These are phyloP conservation scores for Hydrozoanthus gracilis DNA, from an alignment of 92 coral and sea anemone genomes.

Conservation along the genomic window DNA sequence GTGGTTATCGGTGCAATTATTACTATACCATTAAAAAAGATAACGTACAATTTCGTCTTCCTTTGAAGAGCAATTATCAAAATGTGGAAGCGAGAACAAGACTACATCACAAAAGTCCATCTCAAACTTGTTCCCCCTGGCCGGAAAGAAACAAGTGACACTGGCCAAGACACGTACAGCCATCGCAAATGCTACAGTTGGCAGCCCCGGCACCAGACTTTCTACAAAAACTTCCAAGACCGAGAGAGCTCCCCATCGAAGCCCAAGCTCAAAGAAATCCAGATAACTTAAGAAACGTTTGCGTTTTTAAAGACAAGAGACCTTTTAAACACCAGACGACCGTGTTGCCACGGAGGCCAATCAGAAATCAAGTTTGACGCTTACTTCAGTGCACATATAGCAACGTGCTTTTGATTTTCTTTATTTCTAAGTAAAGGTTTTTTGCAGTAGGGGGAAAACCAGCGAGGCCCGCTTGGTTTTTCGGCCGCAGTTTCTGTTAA, in stretches of 20 bases:
- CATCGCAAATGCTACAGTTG: neutral
- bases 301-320: neutral
- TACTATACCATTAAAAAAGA: too few species aligned
- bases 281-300: neutral
- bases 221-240: constrained; percentile 1
- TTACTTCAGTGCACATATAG: too few species aligned
- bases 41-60: neutral
- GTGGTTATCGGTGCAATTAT: too few species aligned
- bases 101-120: neutral
- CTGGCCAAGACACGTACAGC: constrained; percentile 12
- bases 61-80: constrained; percentile 27
- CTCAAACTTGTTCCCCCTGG: neutral
- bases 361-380: too few species aligned
- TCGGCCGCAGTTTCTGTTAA: too few species aligned
- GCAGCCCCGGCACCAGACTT: neutral
- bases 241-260: neutral
- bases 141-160: constrained; percentile 15
- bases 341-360: neutral
- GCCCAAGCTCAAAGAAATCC: constrained; percentile 23
- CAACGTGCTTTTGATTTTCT: too few species aligned
- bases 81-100: constrained; percentile 36
- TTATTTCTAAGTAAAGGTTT: too few species aligned
- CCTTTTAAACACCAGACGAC: too few species aligned
- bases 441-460: too few species aligned
- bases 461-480: too few species aligned